Conservation (phyloP, 1,140 invertebrate species). For the Atopsyche davidsoni region DNA sequence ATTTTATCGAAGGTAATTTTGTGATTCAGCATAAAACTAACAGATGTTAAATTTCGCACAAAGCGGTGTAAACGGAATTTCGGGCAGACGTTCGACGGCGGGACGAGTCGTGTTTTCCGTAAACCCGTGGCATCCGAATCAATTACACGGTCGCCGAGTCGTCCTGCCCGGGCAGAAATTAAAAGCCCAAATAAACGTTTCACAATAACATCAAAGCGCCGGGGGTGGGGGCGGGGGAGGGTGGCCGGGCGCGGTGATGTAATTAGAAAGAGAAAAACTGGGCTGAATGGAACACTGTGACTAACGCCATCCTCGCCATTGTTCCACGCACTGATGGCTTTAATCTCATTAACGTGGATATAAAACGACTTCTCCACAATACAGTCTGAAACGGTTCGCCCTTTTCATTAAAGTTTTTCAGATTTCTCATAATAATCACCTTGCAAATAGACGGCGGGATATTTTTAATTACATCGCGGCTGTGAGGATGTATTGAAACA, state of each 20-base stretch:
- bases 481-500: no score
- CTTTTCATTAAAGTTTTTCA: slow-evolving; percentile 7
- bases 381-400: slow-evolving; percentile 5
- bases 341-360: slow-evolving; percentile 19
- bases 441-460: not conserved
- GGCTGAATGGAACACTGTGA: slow-evolving; percentile 10
- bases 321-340: slow-evolving; percentile 15
- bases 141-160: no score
- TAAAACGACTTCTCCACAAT: slow-evolving; percentile 12
- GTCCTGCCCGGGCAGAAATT: no score
- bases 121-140: no score
- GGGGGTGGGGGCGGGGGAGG: not conserved
- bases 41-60: no score
- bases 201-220: not conserved
- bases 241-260: not conserved
- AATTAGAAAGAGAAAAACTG: slow-evolving; percentile 8
- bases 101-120: no score
- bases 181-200: not conserved
- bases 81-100: no score
- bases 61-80: no score
- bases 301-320: slow-evolving; percentile 10
- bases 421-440: not conserved
- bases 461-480: no score
- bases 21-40: no score
- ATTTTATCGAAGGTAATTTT: no score